These are phyloP conservation scores for Kryptolebias marmoratus DNA, from an alignment of 2,113 vertebrate genomes.

Conservation along the genomic window DNA sequence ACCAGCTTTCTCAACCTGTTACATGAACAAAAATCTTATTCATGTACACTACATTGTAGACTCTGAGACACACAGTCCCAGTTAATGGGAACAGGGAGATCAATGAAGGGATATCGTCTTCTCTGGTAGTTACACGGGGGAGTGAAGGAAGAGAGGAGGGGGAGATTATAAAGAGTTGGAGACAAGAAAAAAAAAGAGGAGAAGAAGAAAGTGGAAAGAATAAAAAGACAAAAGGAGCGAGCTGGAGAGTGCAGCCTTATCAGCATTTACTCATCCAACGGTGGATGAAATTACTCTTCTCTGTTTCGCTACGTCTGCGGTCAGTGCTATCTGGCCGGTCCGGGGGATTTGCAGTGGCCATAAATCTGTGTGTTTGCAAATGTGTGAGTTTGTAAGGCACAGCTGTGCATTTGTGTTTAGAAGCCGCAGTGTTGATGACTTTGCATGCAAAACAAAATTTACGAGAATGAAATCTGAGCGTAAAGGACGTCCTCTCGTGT, in stretches of 20 bases:
- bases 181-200: background rate
- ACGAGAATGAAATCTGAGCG: conserved; percentile 37
- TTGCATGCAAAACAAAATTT: conserved; percentile 39
- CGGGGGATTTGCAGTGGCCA: conserved; percentile 56
- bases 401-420: conserved; percentile 51
- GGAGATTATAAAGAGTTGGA: conserved; percentile 29
- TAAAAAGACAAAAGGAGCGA: conserved; percentile 10
- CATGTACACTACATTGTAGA: conserved; percentile 22
- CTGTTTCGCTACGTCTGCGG: conserved; percentile 55
- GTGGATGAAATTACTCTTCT: conserved; percentile 70
- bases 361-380: conserved; percentile 60
- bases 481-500: conserved; percentile 19
- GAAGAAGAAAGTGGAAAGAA: conserved; percentile 10
- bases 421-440: conserved; percentile 40
- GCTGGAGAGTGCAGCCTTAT: conserved; percentile 46
- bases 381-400: background rate
- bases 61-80: background rate
- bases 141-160: conserved; percentile 7
- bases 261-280: conserved; percentile 62
- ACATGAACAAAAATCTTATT: conserved; percentile 5
- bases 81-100: conserved; percentile 2
- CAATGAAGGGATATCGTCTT: conserved; percentile 1
- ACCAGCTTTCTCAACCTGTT: conserved; percentile 29
- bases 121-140: conserved; percentile 14
- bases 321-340: conserved; percentile 48